Conservation (phyloP, 2,797 vertebrate genomes). For the Urosaurus nigricauda region DNA sequence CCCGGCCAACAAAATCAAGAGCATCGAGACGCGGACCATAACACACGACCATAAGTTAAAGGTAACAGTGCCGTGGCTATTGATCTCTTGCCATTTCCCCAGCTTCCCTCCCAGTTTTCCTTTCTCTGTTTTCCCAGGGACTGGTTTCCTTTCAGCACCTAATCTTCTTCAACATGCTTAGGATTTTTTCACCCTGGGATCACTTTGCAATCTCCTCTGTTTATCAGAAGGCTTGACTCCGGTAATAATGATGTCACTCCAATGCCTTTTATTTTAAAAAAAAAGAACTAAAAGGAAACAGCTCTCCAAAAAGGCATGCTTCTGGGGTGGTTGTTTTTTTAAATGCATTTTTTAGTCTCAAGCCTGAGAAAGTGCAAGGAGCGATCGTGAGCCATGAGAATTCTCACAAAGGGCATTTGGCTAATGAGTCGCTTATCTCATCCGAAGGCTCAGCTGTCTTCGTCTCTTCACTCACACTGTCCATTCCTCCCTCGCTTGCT, state of each 20-base stretch:
- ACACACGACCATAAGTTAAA: constrained; percentile 81
- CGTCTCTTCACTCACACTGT: background rate
- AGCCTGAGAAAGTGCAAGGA: constrained; percentile 55
- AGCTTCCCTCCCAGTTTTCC: background rate
- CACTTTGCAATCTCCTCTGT: constrained; percentile 48
- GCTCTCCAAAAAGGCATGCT: constrained; percentile 43
- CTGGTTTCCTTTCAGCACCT: background rate
- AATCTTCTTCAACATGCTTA: constrained; percentile 55
- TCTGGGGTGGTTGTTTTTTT: constrained; percentile 35
- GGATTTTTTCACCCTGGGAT: constrained; percentile 70
- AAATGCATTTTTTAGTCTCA: constrained; percentile 24
- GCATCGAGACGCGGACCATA: constrained; percentile 70
- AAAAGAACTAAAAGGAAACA: background rate
- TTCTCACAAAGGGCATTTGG: background rate
- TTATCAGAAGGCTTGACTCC: constrained; percentile 28
- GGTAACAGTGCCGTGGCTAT: constrained; percentile 74
- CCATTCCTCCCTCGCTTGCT: background rate
- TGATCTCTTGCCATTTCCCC: constrained; percentile 33
- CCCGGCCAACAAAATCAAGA: constrained; percentile 80
- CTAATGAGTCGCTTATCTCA: constrained; percentile 25
- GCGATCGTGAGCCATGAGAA: background rate
- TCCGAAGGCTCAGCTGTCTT: background rate
- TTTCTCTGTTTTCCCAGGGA: constrained; percentile 51
- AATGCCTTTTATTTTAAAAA: background rate
- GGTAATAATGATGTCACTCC: constrained; percentile 70